Conservation (phyloP, 2,797 vertebrate species). For the Hafferia zeledoni region DNA sequence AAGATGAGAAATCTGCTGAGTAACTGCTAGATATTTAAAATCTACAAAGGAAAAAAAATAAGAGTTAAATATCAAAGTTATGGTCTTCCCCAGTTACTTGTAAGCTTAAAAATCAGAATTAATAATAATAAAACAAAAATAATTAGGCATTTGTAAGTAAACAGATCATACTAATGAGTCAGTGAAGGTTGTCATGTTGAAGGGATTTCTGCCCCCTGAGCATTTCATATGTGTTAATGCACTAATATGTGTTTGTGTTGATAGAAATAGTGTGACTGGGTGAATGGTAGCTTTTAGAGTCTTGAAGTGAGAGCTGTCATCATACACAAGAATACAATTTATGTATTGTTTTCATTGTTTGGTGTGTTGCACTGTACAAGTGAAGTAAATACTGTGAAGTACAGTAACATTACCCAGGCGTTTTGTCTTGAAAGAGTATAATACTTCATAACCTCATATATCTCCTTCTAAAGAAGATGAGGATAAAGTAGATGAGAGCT, state of each 20-base stretch:
- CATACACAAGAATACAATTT: neutral
- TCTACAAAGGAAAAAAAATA: neutral
- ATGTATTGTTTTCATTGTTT: neutral
- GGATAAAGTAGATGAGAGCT: neutral
- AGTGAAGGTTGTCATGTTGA: neutral
- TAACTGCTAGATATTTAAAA: neutral
- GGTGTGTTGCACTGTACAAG: neutral
- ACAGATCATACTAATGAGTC: neutral
- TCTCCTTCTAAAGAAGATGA: neutral
- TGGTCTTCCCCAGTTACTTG: neutral
- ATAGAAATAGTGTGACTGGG: neutral
- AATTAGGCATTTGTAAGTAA: neutral
- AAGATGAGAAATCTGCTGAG: neutral
- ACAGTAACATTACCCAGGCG: neutral
- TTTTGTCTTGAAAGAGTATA: neutral
- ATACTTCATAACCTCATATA: fast-evolving
- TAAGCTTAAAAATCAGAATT: neutral
- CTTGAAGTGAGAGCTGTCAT: neutral
- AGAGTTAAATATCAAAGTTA: neutral
- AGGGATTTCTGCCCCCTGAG: neutral
- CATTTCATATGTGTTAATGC: neutral
- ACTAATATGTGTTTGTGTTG: neutral
- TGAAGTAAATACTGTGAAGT: neutral
- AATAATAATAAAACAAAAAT: neutral
- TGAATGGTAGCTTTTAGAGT: neutral